Evolutionary conservation across 2,888 invertebrate species (phyloP).

Genomic region (Philhelius pedissequus): DNA sequence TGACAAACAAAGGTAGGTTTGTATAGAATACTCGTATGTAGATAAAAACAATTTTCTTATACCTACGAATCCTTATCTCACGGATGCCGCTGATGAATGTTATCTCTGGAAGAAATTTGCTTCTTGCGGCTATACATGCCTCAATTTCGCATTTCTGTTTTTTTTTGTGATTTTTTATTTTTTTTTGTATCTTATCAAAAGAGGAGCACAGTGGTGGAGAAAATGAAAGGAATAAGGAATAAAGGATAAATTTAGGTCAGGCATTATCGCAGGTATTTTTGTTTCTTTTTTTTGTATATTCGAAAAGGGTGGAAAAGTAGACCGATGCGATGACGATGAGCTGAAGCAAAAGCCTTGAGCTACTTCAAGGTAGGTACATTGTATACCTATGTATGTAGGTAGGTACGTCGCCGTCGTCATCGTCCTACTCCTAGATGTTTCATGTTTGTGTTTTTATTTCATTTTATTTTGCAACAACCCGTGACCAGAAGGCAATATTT

Average conservation of each 20-base stretch:
- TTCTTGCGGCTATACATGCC: slow-evolving; percentile 48
- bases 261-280: slow-evolving; percentile 47
- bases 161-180: too few species aligned
- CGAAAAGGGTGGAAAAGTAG: slow-evolving; percentile 26
- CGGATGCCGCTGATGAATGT: slow-evolving; percentile 52
- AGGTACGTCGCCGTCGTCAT: too few species aligned
- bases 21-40: too few species aligned
- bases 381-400: neutral
- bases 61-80: slow-evolving; percentile 48
- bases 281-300: neutral
- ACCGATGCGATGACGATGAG: slow-evolving; percentile 46
- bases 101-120: slow-evolving; percentile 53
- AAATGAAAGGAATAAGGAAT: slow-evolving; percentile 26
- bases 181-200: neutral
- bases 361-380: slow-evolving; percentile 35
- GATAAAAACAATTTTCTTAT: slow-evolving; percentile 17
- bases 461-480: slow-evolving; percentile 19
- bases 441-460: neutral
- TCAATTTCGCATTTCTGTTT: slow-evolving; percentile 24
- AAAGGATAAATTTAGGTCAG: slow-evolving; percentile 65
- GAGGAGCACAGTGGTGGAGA: slow-evolving; percentile 18
- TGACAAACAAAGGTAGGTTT: slow-evolving; percentile 39
- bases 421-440: neutral
- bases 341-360: slow-evolving; percentile 60
- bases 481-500: slow-evolving; percentile 63